These are phyloP conservation scores for Andrena chrysosceles DNA, from an alignment of 2,888 invertebrate species.

Conservation along the genomic window DNA sequence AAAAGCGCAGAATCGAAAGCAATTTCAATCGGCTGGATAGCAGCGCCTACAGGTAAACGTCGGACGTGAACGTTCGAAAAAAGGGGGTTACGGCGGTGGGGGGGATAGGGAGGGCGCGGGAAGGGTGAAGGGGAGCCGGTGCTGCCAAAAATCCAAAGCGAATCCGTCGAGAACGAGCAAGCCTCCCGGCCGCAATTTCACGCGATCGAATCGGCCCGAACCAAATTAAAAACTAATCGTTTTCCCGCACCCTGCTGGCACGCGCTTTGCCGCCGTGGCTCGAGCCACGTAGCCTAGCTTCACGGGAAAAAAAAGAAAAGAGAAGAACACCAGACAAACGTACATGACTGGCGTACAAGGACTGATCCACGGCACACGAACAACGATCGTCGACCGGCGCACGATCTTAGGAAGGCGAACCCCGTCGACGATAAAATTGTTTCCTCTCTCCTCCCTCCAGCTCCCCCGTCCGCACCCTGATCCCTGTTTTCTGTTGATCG, in stretches of 20 bases:
- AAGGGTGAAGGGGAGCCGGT: constrained; percentile 8
- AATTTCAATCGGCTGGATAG: constrained; percentile 57
- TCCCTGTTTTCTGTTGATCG: constrained; percentile 54
- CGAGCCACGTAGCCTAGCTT: constrained; percentile 48
- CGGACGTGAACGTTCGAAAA: constrained; percentile 49
- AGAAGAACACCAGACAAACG: constrained; percentile 15
- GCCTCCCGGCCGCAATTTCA: constrained; percentile 76
- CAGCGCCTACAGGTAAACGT: constrained; percentile 52
- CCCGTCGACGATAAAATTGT: constrained; percentile 54
- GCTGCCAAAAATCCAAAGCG: constrained; percentile 63
- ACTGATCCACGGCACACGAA: constrained; percentile 10
- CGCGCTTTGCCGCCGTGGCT: constrained; percentile 64
- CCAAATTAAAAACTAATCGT: constrained; percentile 81
- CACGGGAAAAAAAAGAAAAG: constrained; percentile 18
- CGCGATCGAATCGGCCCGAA: constrained; percentile 76
- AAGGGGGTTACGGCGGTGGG: not conserved
- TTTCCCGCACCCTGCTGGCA: constrained; percentile 74
- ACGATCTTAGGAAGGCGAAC: constrained; percentile 53
- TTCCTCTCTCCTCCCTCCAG: constrained; percentile 41
- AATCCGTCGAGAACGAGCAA: constrained; percentile 53
- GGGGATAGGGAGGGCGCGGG: not conserved
- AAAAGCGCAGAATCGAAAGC: constrained; percentile 55
- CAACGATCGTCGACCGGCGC: constrained; percentile 34
- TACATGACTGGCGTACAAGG: constrained; percentile 8
- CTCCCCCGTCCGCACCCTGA: no score